Percentiles rank a stretch among this genome's conserved stretches.
Evolutionary conservation across 1,140 invertebrate genomes (phyloP).

Genomic region (Zaprionus taronus): DNA sequence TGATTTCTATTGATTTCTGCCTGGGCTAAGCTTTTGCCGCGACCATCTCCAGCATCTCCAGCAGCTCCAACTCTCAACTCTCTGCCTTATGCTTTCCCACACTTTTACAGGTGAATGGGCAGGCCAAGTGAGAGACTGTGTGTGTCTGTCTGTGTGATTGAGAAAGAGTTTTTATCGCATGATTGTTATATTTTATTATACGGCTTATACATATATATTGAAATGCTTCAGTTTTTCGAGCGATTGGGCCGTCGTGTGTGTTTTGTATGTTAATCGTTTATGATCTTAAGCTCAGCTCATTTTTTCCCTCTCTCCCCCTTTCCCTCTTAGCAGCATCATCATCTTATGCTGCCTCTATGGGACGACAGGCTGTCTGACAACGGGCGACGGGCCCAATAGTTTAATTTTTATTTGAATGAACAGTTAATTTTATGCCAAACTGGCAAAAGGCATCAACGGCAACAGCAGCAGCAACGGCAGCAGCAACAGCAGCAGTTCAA

Average conservation of each 20-base stretch:
- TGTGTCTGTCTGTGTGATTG: constrained; percentile 47
- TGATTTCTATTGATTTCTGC: constrained; percentile 51
- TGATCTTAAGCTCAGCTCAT: constrained; percentile 67
- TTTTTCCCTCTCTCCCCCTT: constrained; percentile 20
- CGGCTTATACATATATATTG: constrained; percentile 71
- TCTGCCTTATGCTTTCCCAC: constrained; percentile 77
- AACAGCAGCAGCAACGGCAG: neutral
- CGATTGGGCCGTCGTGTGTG: constrained; percentile 70
- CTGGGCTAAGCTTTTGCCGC: constrained; percentile 44
- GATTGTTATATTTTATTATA: constrained; percentile 83
- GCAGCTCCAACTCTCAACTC: constrained; percentile 10
- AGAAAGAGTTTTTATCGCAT: constrained; percentile 81
- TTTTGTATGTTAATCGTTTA: constrained; percentile 82
- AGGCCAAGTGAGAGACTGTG: constrained; percentile 30
- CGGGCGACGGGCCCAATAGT: constrained; percentile 65
- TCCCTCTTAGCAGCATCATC: neutral
- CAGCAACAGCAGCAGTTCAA: constrained; percentile 3
- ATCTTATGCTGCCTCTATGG: neutral
- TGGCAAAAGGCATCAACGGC: constrained; percentile 57
- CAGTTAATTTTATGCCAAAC: constrained; percentile 81
- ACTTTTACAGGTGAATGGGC: constrained; percentile 83
- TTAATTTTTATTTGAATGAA: constrained; percentile 82
- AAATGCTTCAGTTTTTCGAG: constrained; percentile 71
- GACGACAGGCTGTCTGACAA: constrained; percentile 17
- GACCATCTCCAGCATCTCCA: constrained; percentile 12